A percentile compares a stretch with the other conserved stretches of the same genome.
Evolutionary conservation across 2,888 invertebrate species (phyloP).

Genomic region (Vesta saturnalis): DNA sequence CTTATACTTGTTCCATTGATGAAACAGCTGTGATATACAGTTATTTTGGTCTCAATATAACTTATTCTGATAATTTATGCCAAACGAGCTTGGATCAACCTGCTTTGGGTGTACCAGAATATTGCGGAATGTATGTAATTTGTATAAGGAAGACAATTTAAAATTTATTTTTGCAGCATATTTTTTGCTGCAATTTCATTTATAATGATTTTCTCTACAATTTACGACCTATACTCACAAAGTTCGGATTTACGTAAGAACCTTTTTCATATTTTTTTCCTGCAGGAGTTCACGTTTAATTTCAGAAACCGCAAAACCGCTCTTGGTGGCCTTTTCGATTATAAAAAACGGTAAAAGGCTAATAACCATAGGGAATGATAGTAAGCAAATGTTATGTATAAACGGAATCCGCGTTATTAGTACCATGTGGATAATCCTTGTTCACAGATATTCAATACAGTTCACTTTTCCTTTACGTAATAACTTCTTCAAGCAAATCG

Average conservation of each 20-base stretch:
- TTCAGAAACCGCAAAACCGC: not conserved
- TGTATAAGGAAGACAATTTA: not conserved
- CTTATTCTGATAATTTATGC: not conserved
- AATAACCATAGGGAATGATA: slow-evolving; percentile 53
- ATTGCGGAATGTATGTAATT: not conserved
- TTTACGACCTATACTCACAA: too few relatives aligned
- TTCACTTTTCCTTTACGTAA: slow-evolving; percentile 21
- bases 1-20: not conserved
- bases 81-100: not conserved
- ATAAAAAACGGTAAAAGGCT: slow-evolving; percentile 60
- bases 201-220: too few relatives aligned
- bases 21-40: not conserved
- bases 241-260: too few relatives aligned
- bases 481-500: not conserved
- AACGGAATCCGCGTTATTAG: slow-evolving; percentile 61
- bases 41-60: not conserved
- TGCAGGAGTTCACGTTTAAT: too few relatives aligned
- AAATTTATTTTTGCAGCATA: not conserved
- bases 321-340: slow-evolving; percentile 54
- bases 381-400: slow-evolving; percentile 55
- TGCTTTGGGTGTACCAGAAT: not conserved
- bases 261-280: too few relatives aligned
- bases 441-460: slow-evolving; percentile 54
- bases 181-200: not conserved
- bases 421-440: slow-evolving; percentile 62